Percentiles rank a stretch among this genome's conserved stretches.
phyloP scores from a whole-genome alignment of 2,113 vertebrate genomes.

The Indicator maculatus region DNA sequence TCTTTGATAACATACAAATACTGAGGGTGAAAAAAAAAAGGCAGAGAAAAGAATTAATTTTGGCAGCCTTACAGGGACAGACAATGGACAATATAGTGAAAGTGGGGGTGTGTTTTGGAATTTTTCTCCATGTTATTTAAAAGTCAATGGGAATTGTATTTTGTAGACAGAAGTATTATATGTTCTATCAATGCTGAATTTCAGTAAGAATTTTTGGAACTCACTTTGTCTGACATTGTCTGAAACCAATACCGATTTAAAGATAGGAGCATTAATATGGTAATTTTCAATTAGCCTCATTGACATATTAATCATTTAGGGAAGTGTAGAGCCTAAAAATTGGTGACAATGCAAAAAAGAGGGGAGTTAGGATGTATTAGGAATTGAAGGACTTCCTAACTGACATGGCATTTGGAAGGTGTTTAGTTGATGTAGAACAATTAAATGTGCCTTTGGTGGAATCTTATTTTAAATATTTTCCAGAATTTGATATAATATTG shows the following conservation, averaged over 20 bases:
- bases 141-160: neutral
- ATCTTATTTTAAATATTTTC: neutral
- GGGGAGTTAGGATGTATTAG: neutral
- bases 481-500: neutral
- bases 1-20: neutral
- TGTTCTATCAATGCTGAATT: neutral
- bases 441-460: neutral
- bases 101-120: neutral
- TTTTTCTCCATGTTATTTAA: neutral
- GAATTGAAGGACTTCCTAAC: neutral
- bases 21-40: neutral
- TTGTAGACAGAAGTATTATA: neutral
- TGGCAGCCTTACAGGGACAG: neutral
- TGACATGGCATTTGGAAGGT: neutral
- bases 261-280: neutral
- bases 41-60: neutral
- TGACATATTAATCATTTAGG: neutral
- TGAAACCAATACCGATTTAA: neutral
- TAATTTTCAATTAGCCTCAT: neutral
- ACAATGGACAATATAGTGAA: neutral
- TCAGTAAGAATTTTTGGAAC: neutral
- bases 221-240: neutral
- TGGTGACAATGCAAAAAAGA: neutral
- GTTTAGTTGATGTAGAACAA: neutral
- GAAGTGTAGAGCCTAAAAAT: neutral